Conservation (phyloP, 2,888 invertebrate species). For the Drosophila austrosaltans region DNA sequence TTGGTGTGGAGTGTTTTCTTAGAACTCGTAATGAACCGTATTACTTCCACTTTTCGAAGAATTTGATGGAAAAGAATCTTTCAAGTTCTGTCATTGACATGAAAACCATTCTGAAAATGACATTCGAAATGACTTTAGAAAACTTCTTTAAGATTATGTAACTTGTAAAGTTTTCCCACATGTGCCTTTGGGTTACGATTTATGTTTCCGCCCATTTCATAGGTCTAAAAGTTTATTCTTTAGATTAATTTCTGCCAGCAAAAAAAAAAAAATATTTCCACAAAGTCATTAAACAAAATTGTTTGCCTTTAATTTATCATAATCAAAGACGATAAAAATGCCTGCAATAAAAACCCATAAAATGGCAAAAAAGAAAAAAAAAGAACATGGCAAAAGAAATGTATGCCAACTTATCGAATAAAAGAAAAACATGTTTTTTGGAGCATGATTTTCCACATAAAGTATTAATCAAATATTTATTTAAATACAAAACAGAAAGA, state of each 20-base stretch:
- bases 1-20: too few relatives aligned
- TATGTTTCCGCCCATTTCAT: neutral
- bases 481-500: slow-evolving; percentile 59
- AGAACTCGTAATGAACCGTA: too few relatives aligned
- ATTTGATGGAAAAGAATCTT: too few relatives aligned
- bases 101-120: too few relatives aligned
- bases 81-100: too few relatives aligned
- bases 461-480: slow-evolving; percentile 77
- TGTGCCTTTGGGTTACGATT: neutral
- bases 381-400: slow-evolving; percentile 42
- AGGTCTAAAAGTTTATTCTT: neutral
- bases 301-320: slow-evolving; percentile 59
- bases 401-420: slow-evolving; percentile 48
- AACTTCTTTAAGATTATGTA: too few relatives aligned
- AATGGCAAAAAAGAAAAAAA: slow-evolving; percentile 21
- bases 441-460: slow-evolving; percentile 18
- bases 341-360: slow-evolving; percentile 65
- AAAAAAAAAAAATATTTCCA: neutral
- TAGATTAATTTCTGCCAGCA: neutral
- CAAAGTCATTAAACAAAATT: slow-evolving; percentile 9
- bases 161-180: too few relatives aligned
- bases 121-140: too few relatives aligned
- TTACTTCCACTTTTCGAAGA: too few relatives aligned
- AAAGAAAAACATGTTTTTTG: slow-evolving; percentile 28
- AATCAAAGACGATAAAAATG: slow-evolving; percentile 56